These are phyloP conservation scores for Thysanoteuthis rhombus DNA, from an alignment of 2,888 invertebrate genomes.

Conservation along the genomic window DNA sequence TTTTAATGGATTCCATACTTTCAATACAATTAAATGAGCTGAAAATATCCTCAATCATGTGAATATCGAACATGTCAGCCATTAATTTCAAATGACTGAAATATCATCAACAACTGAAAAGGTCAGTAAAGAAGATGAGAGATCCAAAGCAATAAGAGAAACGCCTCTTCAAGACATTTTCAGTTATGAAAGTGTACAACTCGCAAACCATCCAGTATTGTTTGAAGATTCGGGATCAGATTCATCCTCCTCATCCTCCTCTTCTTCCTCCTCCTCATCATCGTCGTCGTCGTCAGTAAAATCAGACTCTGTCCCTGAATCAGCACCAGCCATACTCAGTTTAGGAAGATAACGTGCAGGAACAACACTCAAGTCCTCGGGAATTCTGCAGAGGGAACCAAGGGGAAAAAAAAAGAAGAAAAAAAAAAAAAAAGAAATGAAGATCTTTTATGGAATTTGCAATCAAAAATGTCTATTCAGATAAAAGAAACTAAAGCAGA, in stretches of 20 bases:
- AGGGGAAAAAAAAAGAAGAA: background rate
- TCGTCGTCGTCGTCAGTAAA: background rate
- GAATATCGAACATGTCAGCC: background rate
- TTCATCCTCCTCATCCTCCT: background rate
- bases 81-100: background rate
- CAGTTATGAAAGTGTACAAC: background rate
- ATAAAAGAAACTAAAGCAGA: background rate
- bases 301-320: background rate
- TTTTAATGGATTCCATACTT: background rate
- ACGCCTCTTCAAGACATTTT: background rate
- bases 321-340: background rate
- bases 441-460: background rate
- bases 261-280: background rate
- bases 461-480: background rate
- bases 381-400: background rate
- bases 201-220: background rate
- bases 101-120: background rate
- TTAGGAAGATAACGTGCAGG: constrained; percentile 14
- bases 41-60: background rate
- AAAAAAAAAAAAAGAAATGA: background rate
- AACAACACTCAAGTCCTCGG: constrained; percentile 12
- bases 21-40: background rate
- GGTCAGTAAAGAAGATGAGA: background rate
- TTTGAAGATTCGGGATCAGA: background rate
- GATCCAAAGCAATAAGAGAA: background rate